These are phyloP conservation scores for Cuniculus paca DNA, from an alignment of 2,797 vertebrate species.

Conservation along the genomic window DNA sequence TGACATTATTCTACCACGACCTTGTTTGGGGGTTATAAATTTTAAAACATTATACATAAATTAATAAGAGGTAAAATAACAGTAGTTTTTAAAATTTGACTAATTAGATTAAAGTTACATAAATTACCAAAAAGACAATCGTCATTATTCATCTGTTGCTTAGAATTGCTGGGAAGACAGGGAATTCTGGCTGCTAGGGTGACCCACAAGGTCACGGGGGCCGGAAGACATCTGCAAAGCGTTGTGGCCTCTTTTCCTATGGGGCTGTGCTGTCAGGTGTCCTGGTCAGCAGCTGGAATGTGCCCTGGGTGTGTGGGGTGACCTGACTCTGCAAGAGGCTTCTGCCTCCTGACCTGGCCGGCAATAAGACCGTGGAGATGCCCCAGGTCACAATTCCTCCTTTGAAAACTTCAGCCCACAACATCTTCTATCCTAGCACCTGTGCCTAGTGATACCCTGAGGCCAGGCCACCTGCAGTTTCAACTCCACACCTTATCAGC, in stretches of 20 bases:
- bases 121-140: conserved; percentile 55
- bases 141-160: not conserved
- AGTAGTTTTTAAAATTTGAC: conserved; percentile 59
- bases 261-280: not conserved
- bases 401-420: not conserved
- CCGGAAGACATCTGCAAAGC: not conserved
- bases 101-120: conserved; percentile 50
- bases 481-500: not conserved
- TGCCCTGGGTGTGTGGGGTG: not conserved
- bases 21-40: not conserved
- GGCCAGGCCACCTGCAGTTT: not conserved
- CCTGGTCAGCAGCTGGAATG: not conserved
- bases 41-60: conserved; percentile 37
- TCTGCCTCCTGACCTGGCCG: not conserved
- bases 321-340: not conserved
- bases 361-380: not conserved
- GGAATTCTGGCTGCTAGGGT: not conserved
- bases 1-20: not conserved
- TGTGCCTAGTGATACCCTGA: not conserved
- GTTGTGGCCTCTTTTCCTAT: not conserved
- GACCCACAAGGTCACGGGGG: not conserved
- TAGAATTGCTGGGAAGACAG: not conserved
- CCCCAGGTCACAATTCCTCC: not conserved
- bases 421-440: not conserved
- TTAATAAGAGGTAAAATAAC: conserved; percentile 22